Evolutionary conservation across 2,113 vertebrate species (phyloP), one percentile per base, ranked within the genome.

Genomic region (Podilymbus podiceps): DNA sequence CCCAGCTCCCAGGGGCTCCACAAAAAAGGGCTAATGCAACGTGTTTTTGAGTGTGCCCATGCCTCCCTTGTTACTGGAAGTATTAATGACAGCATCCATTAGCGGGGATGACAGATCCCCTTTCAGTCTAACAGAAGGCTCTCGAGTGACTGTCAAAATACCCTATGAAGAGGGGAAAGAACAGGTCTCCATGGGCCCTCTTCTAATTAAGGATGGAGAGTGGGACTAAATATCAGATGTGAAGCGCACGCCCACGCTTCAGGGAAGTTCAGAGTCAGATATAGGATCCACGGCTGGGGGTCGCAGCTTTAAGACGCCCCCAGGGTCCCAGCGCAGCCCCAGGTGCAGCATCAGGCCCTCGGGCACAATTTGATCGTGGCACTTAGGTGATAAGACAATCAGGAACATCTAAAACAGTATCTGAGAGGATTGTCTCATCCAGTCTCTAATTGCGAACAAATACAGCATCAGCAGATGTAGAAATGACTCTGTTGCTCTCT

Each of bases 71-170:
- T 82, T 47, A 14, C 86, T 53, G 53, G 71, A 56, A 58, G 80
- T 67, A 38, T 95, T 94, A 44, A 68, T 92, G 83, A 84, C 93
- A 93, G 93, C 80, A 67, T 85, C 94, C 95, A 96, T 96, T 79
- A 97, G 90, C 46, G 2, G 92, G 44, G 35, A 30, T n/a, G 92
- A 62, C 73, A 76, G 94, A 96, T 95, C 95, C 69, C 53, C 94
- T 97, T 87, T 89, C 94, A 87, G 80, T n/a, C 53, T 83, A 82
- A 7, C 97, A 93, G 95, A 75, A 87, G 92, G 95, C 58, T 90
- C 84, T 56, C 50, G 38, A 52, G 71, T 23, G 71, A 55, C 74
- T 81, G 90, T 89, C 86, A 97, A 87, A 96, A 87, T 4, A 91
- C 8, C 68, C 90, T 8, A 5, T 31, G 46, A 79, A 53, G 59